A percentile compares a stretch with the other conserved stretches of the same genome.
phyloP scores from a whole-genome alignment of 2,888 invertebrate genomes.

The Harmothoe impar region DNA sequence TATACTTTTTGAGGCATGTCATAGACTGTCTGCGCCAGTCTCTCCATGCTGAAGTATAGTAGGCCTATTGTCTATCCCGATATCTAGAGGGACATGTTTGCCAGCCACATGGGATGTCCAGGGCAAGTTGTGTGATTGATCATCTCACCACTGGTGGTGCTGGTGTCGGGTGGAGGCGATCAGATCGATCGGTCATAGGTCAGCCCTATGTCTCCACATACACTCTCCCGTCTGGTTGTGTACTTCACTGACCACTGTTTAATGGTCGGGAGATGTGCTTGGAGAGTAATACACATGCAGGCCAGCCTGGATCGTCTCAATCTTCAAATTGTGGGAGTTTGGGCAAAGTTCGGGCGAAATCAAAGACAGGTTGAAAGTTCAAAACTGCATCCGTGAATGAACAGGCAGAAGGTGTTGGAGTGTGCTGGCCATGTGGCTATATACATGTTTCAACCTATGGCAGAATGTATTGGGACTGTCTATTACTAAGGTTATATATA shows the following conservation, averaged over 20 bases:
- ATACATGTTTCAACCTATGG: too few relatives aligned
- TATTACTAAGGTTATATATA: too few relatives aligned
- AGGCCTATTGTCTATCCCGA: too few relatives aligned
- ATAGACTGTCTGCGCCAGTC: too few relatives aligned
- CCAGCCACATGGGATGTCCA: too few relatives aligned
- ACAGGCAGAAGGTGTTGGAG: too few relatives aligned
- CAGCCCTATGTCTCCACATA: neutral
- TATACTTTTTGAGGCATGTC: too few relatives aligned
- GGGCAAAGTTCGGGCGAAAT: neutral
- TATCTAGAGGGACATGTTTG: too few relatives aligned
- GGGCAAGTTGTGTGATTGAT: neutral
- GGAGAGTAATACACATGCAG: neutral
- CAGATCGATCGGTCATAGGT: slow-evolving; percentile 6
- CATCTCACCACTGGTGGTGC: slow-evolving; percentile 13
- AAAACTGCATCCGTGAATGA: too few relatives aligned
- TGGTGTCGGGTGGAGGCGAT: neutral
- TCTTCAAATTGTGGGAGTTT: neutral
- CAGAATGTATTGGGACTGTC: too few relatives aligned
- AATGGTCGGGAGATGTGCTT: neutral
- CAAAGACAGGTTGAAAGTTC: neutral
- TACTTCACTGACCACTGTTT: neutral
- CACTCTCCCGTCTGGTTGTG: neutral
- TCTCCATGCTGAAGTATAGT: too few relatives aligned
- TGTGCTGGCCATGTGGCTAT: too few relatives aligned
- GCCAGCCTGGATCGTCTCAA: neutral